Base-by-base conservation (phyloP, 2,113 vertebrate genomes). In the Blennius ocellaris region DNA sequence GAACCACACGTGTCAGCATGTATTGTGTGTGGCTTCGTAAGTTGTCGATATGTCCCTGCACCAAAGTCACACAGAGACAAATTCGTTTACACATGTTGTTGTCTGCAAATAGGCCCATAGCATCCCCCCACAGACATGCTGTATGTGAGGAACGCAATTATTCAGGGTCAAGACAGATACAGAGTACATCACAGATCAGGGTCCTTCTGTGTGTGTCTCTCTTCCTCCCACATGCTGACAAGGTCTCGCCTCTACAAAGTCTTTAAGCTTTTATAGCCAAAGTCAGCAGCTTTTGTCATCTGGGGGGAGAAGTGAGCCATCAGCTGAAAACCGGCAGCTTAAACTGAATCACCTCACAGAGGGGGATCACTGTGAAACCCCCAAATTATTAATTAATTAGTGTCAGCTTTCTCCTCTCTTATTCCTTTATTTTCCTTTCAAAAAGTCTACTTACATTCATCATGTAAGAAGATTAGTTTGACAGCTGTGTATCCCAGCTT, bases 261-360 rank as follows among this genome's bases (percentile, higher is more conserved):
- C 71, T 80, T 69, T 30, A 75, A 52, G 51, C 39, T 10, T 67
- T 69, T 62, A 44, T 50, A 14, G 78, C 86, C 67, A 21, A 66
- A 63, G 51, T 90, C 83, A 92, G 87, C 81, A 87, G 72, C 59
- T 80, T 83, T 73, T 40, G 47, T 59, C n/a, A 2, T 69, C 62
- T 56, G 44, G 39, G 43, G 43, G 43, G 68, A 40, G 52, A 82
- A 64, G 80, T 59, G 59, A 78, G 64, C 1, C 21, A 73, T 85
- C 83, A 73, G 73, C 66, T 6, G 40, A 73, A 56, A 41, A 7
- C 43, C 1, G 48, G 40, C 37, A 64, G 61, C 73, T 58, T 63
- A 60, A 84, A 73, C 8, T n/a, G 21, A 80, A 72, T 74, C 57
- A 84, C 12, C 64, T 30, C 53, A 44, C 47, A 43, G 57, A 69